phyloP scores from a whole-genome alignment of 1,140 invertebrate species.

The Dryas iulia region DNA sequence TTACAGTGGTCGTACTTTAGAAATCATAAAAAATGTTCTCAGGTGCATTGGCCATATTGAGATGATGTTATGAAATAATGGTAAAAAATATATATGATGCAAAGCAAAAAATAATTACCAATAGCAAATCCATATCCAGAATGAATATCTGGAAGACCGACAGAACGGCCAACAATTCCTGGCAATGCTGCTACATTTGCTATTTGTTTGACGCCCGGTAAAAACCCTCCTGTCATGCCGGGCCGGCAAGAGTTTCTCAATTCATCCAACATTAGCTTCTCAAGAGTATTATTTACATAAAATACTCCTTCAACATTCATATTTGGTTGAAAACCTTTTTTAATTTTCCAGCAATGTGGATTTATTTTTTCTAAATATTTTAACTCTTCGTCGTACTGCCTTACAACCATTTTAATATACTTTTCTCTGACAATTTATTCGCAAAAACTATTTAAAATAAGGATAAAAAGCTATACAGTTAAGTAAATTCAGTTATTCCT shows the following conservation, averaged over 20 bases:
- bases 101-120: conserved; percentile 76
- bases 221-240: conserved; percentile 95
- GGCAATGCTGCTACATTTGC: conserved; percentile 99
- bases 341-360: conserved; percentile 94
- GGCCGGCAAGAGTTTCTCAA: conserved; percentile 93
- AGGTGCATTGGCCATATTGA: too few relatives aligned
- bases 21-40: too few relatives aligned
- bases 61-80: too few relatives aligned
- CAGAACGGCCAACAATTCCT: conserved; percentile 95
- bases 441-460: conserved; percentile 6
- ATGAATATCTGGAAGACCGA: conserved; percentile 98
- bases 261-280: conserved; percentile 99
- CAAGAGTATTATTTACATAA: conserved; percentile 96
- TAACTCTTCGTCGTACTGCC: conserved; percentile 96
- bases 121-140: conserved; percentile 99
- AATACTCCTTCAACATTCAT: conserved; percentile 99
- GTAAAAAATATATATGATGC: too few relatives aligned
- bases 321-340: conserved; percentile 99
- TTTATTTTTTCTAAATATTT: conserved; percentile 95
- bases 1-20: too few relatives aligned
- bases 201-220: conserved; percentile 99
- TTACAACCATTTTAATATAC: conserved; percentile 89
- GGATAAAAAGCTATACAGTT: conserved; percentile 7
- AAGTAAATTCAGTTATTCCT: background rate
- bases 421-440: conserved; percentile 6